Base-by-base conservation (phyloP, 1,140 invertebrate genomes). In the Eciton burchellii region DNA sequence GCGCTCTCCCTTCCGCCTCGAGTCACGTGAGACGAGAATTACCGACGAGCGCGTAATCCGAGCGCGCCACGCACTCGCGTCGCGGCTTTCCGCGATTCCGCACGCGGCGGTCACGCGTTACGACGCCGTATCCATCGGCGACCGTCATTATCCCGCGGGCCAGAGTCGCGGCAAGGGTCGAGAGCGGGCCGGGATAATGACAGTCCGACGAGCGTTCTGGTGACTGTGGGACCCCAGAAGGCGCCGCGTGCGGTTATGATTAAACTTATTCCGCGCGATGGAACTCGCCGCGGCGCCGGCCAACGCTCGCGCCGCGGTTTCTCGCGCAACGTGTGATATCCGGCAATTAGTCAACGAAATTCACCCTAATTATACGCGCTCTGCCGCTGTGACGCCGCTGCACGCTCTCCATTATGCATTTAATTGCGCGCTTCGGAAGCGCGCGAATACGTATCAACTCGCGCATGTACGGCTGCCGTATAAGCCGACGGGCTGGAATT, bases 61-160 rank as follows among this genome's bases (percentile, higher is more conserved):
- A 68, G 68, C 66, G 6, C 35, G 71, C 71, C 16, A 60, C 54
- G 70, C 35, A 59, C 52, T n/a, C 16, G 35, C 35, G 35, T 47
- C 52, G 56, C 45, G 56, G 29, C 43, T 88, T 62, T 59, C 72
- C 57, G 72, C 21, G 66, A 77, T 68, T 77, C 74, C 49, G 62
- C 79, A 60, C 81, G 79, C 77, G 66, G 85, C 79, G 83, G 83
- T 82, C 82, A 89, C 82, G 86, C 82, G 82, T 87, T 84, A 86
- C 35, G 71, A 86, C 35, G 71, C 57, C 54, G 60, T 76, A 41
- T 63, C 76, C 19, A 16, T 79, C 77, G 85, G 73, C 88, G 87
- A 89, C 83, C 74, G 88, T 90, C 85, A 90, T 91, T 91, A 90
- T 89, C 83, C 81, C 74, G 84, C 49, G 21, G 60, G 59, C 21